Base-by-base conservation (phyloP, 2,888 invertebrate species). In the Sphinx pinastri region DNA sequence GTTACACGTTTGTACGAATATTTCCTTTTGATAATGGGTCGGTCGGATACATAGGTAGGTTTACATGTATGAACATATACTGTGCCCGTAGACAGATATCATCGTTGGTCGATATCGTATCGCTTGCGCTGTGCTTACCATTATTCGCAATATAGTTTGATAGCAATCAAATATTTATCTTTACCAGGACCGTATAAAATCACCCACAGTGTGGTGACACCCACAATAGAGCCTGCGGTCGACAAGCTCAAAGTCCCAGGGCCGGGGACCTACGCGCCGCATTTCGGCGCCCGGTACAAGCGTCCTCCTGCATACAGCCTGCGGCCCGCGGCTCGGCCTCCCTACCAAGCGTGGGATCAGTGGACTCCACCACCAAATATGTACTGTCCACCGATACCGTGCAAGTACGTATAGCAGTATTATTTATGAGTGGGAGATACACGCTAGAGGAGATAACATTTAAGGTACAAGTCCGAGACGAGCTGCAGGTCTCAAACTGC, bases 321-420 rank as follows among this genome's bases (percentile, higher is more conserved):
- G 72, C 79, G 81, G 19, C 78, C 76, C 0, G 81, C 84, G 0
- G 86, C 88, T 0, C 80, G 77, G 14, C 89, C 89, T 0, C 82
- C 82, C 0, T 90, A 85, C 71, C 75, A 86, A 68, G 74, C 90
- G 0, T 83, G 82, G 77, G 91, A 91, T 59, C 80, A 83, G 79
- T 93, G 93, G 93, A 91, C 91, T 0, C 89, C 91, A 0, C 84
- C 92, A 2, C 85, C 92, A 4, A 93, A 92, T 74, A 89, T 92
- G 89, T 92, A 92, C 75, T 83, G 79, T 7, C 92, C 93, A 0
- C 81, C 84, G 1, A 81, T 86, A 69, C 81, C 84, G 8, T 68
- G 74, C 66, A 85, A 81, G 88, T 91, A 77, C 78, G 84, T 68
- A 13, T 11, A 4, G n/a, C 16, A 38, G 8, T 38, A 2, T 38